Base-by-base conservation (phyloP, 2,797 vertebrate genomes). In the Adelosebastes latens region DNA sequence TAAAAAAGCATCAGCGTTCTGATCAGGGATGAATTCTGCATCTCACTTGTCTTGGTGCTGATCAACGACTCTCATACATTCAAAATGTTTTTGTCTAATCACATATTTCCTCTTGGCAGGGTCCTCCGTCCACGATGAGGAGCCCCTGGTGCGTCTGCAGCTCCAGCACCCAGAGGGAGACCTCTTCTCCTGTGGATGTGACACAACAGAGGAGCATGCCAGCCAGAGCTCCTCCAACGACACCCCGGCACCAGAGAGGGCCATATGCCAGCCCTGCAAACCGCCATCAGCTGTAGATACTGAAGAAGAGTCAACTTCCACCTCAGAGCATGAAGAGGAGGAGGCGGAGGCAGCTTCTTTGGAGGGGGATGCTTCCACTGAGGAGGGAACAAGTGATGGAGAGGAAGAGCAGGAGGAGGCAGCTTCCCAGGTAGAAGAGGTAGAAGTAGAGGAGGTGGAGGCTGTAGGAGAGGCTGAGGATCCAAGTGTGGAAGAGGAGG, bases 221-320 rank as follows among this genome's bases (percentile, higher is more conserved):
- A 92, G 90, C 83, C 95, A 93, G 85, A 96, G 93, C 79, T 94
- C 95, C 59, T 96, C 96, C 59, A 96, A 96, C 0, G 96, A 96
- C 90, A 96, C 96, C 0, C 96, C 96, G 0, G 95, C 94, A 39
- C 95, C 96, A 0, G 94, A 95, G 83, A 92, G 90, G 87, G 36
- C 89, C 0, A 75, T 95, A 65, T 96, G 96, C 76, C 94, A 92
- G 76, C 92, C 95, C 84, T 96, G 96, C 84, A 85, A 75, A 42
- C 58, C 91, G 0, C 64, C 74, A 1, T 36, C 87, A 2, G 29
- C 58, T 13, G 31, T 79, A 70, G 83, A 72, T 22, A 1, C 83
- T 4, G 68, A 81, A 77, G 80, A 93, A 5, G 86, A 93, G 31
- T 61, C 72, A 3, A n/a, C 64, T 18, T 52, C 76, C 7, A 16